Evolutionary conservation across 2,888 invertebrate species (phyloP), one percentile per base, ranked within the genome.

Genomic region (Mimachlamys varia): DNA sequence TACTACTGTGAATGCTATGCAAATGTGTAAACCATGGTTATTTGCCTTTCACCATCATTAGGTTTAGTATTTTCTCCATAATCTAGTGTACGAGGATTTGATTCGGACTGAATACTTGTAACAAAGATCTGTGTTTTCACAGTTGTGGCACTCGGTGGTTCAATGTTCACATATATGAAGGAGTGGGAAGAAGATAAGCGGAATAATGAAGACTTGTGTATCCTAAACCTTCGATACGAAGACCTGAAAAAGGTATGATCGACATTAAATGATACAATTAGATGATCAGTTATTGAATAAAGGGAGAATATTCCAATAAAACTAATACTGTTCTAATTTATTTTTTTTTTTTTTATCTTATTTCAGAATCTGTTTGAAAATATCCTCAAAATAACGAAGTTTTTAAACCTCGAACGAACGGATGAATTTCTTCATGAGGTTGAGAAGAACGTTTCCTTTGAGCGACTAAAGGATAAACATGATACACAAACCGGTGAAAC

Each of bases 171-270:
- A 1, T 62, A 62, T n/a, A 62, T 62, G 62, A 62, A 62, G 62
- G 62, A 62, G n/a, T 62, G 62, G 62, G 62, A 62, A 62, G 62
- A 62, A 17, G 62, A 22, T 2, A 62, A 62, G 22, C 22, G n/a
- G 62, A n/a, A 62, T n/a, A 62, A 62, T 22, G n/a, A 62, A 17
- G 22, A 62, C 17, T 62, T 62, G n/a, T 3, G n/a, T 0, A n/a
- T 62, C n/a, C 22, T 62, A n/a, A n/a, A 62, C n/a, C 62, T 62
- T n/a, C 62, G 62, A n/a, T 62, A 62, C 22, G 62, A 62, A n/a
- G 62, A 62, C 62, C 62, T 62, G 0, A 62, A 62, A 62, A 17
- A 62, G 62, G 62, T 62, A 22, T 22, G 62, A n/a, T 44, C 7
- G 3, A 7, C 7, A 5, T 44, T 5, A 44, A 44, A 44, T 44